Conservation (phyloP, 2,113 vertebrate genomes). For the Terrapene triunguis region DNA sequence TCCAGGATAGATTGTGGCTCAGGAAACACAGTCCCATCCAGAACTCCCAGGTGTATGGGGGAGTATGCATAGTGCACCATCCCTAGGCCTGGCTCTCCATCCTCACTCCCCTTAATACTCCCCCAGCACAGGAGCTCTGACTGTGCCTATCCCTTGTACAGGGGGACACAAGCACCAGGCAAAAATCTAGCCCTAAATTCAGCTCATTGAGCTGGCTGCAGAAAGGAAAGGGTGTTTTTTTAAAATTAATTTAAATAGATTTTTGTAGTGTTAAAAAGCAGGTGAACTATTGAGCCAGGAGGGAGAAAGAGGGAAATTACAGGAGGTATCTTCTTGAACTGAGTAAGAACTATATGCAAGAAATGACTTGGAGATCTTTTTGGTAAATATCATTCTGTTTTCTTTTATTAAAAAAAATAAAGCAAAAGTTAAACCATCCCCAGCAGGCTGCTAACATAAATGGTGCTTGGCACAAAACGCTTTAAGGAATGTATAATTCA, state of each 20-base stretch:
- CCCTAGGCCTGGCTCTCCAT: background rate
- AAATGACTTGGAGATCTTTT: background rate
- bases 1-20: background rate
- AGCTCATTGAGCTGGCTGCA: background rate
- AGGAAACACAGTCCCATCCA: background rate
- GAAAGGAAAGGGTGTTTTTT: background rate
- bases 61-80: too few relatives aligned
- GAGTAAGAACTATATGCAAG: accelerated
- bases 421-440: background rate
- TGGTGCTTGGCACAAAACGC: background rate
- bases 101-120: background rate
- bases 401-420: background rate
- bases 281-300: background rate
- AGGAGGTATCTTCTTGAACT: too few relatives aligned
- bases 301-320: background rate
- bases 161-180: accelerated
- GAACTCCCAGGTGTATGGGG: background rate
- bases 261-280: background rate
- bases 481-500: background rate
- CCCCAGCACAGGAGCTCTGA: background rate
- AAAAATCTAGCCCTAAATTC: background rate
- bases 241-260: background rate
- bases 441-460: background rate
- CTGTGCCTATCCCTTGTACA: background rate
- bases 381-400: background rate